These are phyloP conservation scores for Periparus ater DNA, from an alignment of 2,797 vertebrate species.

Conservation along the genomic window DNA sequence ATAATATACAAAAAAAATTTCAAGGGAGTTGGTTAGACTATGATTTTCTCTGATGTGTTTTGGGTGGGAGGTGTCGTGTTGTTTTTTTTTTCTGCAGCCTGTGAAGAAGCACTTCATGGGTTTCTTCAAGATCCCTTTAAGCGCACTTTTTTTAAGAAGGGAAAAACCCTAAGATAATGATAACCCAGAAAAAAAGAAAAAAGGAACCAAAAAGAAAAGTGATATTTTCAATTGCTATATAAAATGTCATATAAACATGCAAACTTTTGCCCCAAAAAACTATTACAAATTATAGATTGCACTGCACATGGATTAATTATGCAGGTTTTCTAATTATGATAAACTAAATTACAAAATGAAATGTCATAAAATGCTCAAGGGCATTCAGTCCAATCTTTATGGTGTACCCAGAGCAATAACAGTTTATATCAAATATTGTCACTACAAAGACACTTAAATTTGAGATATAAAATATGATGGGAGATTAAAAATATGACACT, in stretches of 20 bases:
- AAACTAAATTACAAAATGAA: not conserved
- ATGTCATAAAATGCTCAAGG: not conserved
- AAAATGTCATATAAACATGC: not conserved
- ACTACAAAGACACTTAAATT: not conserved
- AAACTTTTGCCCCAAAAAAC: not conserved
- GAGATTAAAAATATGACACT: not conserved
- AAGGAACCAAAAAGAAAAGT: accelerated
- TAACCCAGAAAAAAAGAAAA: not conserved
- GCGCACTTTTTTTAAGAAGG: not conserved
- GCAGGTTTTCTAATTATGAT: not conserved
- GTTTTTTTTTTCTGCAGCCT: not conserved
- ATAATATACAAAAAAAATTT: not conserved
- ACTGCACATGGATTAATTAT: not conserved
- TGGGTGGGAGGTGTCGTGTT: not conserved
- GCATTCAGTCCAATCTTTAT: not conserved
- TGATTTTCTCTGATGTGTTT: not conserved
- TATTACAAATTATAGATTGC: not conserved
- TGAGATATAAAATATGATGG: not conserved
- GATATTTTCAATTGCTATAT: not conserved
- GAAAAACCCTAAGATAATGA: accelerated
- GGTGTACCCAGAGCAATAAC: not conserved
- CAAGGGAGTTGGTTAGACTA: not conserved
- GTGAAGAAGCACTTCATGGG: not conserved
- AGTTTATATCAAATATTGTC: not conserved
- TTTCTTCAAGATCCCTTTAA: not conserved